Base-by-base conservation (phyloP, 2,888 invertebrate species). In the Xylophagus ater region DNA sequence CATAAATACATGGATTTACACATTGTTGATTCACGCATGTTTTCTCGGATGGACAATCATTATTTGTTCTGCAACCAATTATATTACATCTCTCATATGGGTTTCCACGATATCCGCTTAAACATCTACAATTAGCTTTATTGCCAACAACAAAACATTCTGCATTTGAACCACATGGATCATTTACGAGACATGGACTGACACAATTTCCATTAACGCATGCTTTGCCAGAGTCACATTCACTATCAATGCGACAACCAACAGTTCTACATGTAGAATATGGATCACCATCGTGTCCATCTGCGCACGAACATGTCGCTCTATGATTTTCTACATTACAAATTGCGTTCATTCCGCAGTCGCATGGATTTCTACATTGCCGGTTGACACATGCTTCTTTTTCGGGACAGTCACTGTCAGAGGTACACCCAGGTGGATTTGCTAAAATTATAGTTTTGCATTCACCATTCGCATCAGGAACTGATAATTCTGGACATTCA, bases 1-100 rank as follows among this genome's bases (percentile, higher is more conserved):
- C 77, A 43, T 79, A 77, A 4, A 82, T 64, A 57, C 90, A 90
- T 5, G 89, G 87, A 58, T 86, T 78, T 30, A 85, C 73, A 60
- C 92, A 92, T 56, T 86, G 84, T 44, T 81, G 80, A 51, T 87
- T 86, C 51, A 80, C 76, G 59, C 92, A 92, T 53, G 84, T 78
- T 57, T 83, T 78, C 56, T 90, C 85, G 32, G 72, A 68, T 8
- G 90, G 87, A 59, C 92, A 92, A 55, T 92, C 89, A 47, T 82
- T 82, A 59, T 88, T 87, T 29, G 83, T 80, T 54, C 78, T 73
- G 58, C 92, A 92, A 43, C 86, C 90, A 43, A 88, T 78, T 33
- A 85, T 73, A 47, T 73, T 71, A 57, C 88, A 87, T 44, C 78
- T 72, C 30, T 75, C 74, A 48, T 75, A 73, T 2, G 86, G 79